Evolutionary conservation across 2,888 invertebrate species (phyloP), one percentile per base, ranked within the genome.

Genomic region (Spodoptera exigua): DNA sequence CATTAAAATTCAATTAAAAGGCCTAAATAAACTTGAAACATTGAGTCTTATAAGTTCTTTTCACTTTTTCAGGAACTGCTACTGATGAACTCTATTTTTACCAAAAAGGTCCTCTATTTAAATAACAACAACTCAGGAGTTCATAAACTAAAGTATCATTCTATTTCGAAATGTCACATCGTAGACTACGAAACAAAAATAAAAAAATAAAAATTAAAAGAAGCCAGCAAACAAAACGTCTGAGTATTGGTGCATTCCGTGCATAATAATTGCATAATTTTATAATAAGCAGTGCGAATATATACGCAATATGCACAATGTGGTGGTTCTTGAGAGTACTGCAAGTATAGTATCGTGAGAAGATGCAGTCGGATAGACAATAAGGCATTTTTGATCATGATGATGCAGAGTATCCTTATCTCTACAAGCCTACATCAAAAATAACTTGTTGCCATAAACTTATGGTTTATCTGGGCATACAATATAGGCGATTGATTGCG

Each of bases 261-360:
- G 93, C 93, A 90, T 80, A 67, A 74, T 67, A 78, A 62, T 84
- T 78, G 84, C 85, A 87, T 88, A 87, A 84, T 88, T 86, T 84
- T 88, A 87, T 88, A 88, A 86, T 83, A 93, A 92, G 93, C 93
- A 90, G 93, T 93, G 93, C 93, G 89, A 76, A 81, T 89, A 86
- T 88, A 83, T 87, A 90, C 84, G 87, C 88, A 83, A 79, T 80
- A 83, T 74, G 78, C 75, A 83, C 74, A 78, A 70, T 74, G 63
- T 75, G 57, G 60, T 71, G 62, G 68, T 60, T 74, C 61, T 65
- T 52, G 39, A 62, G 40, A 55, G 52, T 46, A 58, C 53, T 62
- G 46, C 44, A 57, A 34, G 40, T 47, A 36, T 39, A 47, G 18
- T 48, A 54, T 45, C 47, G 11, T 40, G 18, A 7, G 12, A 39